Evolutionary conservation across 1,140 invertebrate genomes (phyloP).

Genomic region (Sipha flava): DNA sequence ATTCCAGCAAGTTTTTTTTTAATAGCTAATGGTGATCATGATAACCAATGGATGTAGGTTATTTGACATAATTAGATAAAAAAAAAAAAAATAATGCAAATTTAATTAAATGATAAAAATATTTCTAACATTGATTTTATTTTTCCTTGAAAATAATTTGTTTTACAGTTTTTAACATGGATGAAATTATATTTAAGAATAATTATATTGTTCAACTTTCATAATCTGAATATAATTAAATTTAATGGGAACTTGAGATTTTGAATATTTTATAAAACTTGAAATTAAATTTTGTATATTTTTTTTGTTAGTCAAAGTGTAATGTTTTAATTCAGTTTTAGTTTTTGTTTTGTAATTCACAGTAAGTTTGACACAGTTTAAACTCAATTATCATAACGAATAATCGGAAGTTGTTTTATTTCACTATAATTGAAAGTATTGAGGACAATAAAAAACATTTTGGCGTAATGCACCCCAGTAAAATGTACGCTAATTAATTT

Average conservation of each 20-base stretch:
- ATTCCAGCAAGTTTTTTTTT: no score
- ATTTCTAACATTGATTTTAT: no score
- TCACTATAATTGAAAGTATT: background rate
- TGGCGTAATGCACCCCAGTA: background rate
- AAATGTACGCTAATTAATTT: slow-evolving; percentile 14
- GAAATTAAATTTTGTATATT: background rate
- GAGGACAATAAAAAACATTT: background rate
- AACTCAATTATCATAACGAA: background rate
- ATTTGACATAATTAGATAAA: no score
- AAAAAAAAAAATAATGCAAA: no score
- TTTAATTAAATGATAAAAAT: no score
- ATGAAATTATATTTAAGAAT: no score
- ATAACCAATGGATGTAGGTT: no score
- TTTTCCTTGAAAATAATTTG: no score
- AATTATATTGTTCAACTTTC: no score
- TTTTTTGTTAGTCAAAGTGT: background rate
- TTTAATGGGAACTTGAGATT: background rate
- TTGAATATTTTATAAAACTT: background rate
- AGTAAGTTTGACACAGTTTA: background rate
- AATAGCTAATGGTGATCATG: no score
- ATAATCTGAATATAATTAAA: background rate
- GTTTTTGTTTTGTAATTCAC: background rate
- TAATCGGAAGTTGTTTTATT: background rate
- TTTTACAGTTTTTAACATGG: no score
- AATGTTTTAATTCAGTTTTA: background rate